A percentile compares a stretch with the other conserved stretches of the same genome.
phyloP scores from a whole-genome alignment of 2,888 invertebrate species.

The Apomyelois bistriatella region DNA sequence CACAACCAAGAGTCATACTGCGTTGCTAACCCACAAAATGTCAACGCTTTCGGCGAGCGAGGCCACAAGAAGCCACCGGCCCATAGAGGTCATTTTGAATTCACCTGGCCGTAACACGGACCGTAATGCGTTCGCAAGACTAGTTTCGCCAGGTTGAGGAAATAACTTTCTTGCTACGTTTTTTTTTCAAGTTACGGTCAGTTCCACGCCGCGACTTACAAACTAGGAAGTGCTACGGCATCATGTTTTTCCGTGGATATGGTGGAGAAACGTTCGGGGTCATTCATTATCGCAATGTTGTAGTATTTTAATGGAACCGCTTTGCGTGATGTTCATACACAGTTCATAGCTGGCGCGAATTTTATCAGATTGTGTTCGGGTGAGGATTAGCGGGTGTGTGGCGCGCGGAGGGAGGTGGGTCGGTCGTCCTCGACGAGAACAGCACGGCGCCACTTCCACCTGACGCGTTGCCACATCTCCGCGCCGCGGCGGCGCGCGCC shows the following conservation, averaged over 20 bases:
- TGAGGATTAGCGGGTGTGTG: constrained; percentile 69
- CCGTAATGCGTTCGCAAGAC: constrained; percentile 77
- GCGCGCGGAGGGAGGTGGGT: constrained; percentile 50
- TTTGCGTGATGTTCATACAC: constrained; percentile 67
- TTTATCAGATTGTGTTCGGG: constrained; percentile 77
- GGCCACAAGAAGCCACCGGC: constrained; percentile 76
- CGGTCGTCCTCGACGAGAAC: constrained; percentile 65
- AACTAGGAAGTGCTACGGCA: constrained; percentile 37
- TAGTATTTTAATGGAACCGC: constrained; percentile 63
- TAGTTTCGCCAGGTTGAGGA: constrained; percentile 78
- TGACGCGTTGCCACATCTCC: constrained; percentile 78
- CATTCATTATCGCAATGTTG: constrained; percentile 72
- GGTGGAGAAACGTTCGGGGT: constrained; percentile 55
- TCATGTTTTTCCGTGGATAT: constrained; percentile 55
- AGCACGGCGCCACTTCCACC: constrained; percentile 73
- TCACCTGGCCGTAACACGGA: constrained; percentile 76
- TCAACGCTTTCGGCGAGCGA: constrained; percentile 73
- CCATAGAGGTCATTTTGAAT: constrained; percentile 80
- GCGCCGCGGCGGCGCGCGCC: constrained; percentile 64
- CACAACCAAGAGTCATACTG: constrained; percentile 55
- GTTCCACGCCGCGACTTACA: constrained; percentile 55
- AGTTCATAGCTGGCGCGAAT: constrained; percentile 74
- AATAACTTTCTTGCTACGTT: constrained; percentile 77
- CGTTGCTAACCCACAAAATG: constrained; percentile 76
- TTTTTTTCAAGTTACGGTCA: constrained; percentile 51